A percentile compares a stretch with the other conserved stretches of the same genome.
phyloP scores from a whole-genome alignment of 92 coral and sea anemone species.

The Epizoanthus illoricatus region DNA sequence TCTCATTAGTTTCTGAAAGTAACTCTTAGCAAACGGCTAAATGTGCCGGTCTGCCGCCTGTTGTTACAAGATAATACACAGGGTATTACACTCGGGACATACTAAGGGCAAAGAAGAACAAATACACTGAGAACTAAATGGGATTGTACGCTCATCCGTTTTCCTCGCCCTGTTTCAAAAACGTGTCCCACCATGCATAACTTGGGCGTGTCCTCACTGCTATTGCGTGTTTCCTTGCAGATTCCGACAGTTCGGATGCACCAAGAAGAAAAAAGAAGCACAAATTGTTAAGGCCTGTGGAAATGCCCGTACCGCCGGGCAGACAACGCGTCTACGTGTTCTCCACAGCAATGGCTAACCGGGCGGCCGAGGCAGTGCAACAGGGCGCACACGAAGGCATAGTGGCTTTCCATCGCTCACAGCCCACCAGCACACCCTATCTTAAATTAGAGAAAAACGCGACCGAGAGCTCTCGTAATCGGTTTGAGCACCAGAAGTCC shows the following conservation, averaged over 20 bases:
- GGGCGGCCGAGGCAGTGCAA: conserved; percentile 95
- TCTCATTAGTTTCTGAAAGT: too few species aligned
- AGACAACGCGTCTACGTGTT: conserved; percentile 83
- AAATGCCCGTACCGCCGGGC: conserved; percentile 75
- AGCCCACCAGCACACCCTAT: conserved; percentile 80
- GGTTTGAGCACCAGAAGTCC: conserved; percentile 74
- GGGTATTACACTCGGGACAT: too few species aligned
- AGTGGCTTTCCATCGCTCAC: conserved; percentile 87
- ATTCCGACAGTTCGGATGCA: conserved; percentile 94
- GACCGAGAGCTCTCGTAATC: conserved; percentile 51
- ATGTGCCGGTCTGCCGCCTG: too few species aligned
- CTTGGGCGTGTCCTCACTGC: background rate
- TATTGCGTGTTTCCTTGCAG: conserved; percentile 38
- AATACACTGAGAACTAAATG: too few species aligned
- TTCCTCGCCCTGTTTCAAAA: background rate
- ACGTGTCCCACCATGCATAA: background rate
- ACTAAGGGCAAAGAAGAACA: too few species aligned
- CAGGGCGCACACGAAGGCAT: conserved; percentile 85
- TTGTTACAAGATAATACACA: too few species aligned
- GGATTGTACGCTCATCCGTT: background rate
- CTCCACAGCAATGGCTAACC: conserved; percentile 97
- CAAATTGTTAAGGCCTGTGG: conserved; percentile 58
- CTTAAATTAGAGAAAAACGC: conserved; percentile 69
- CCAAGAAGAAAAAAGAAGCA: conserved; percentile 76
- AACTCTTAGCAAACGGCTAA: too few species aligned